Base-by-base conservation (phyloP, 2,888 invertebrate species). In the Drosophila antonietae region DNA sequence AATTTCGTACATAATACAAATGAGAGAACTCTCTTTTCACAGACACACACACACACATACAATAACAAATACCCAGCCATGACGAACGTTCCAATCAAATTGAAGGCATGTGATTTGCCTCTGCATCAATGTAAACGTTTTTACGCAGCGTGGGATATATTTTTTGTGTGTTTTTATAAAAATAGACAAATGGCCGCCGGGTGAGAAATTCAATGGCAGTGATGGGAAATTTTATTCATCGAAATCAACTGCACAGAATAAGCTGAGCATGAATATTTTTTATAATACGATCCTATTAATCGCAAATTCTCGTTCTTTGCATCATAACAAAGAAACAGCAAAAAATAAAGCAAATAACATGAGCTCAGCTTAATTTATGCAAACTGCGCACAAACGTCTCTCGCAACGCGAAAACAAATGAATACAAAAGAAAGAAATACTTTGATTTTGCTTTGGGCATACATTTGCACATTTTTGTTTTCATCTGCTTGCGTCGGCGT, bases 401-500 rank as follows among this genome's bases (percentile, higher is more conserved):
- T 41, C n/a, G 7, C 10, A 18, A 18, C 31, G 28, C 41, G 46
- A 9, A 41, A 69, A 53, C 37, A 69, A 57, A 35, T 49, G 66
- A 57, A 35, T 49, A 37, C 55, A 39, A 44, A 51, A 39, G 33
- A 23, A 68, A 20, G 39, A 46, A 39, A 55, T 44, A 39, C 37
- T 15, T 49, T 66, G 57, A 33, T 63, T 35, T 56, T 62, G 72
- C 60, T 62, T 62, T 15, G 46, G 37, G 53, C 75, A 70, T 47
- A 23, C 47, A 43, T 55, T 64, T 73, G 68, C 47, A 53, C 60
- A 63, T 23, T 41, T 59, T 66, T 81, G 47, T 68, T 63, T 64
- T 70, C 58, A 64, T 68, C 63, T 78, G 77, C 71, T 79, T 68
- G 87, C 88, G 81, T 84, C 75, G 84, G 73, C 81, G 75, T 78